Evolutionary conservation across 2,888 invertebrate species (phyloP).

Genomic region (Cephus sareptanus): DNA sequence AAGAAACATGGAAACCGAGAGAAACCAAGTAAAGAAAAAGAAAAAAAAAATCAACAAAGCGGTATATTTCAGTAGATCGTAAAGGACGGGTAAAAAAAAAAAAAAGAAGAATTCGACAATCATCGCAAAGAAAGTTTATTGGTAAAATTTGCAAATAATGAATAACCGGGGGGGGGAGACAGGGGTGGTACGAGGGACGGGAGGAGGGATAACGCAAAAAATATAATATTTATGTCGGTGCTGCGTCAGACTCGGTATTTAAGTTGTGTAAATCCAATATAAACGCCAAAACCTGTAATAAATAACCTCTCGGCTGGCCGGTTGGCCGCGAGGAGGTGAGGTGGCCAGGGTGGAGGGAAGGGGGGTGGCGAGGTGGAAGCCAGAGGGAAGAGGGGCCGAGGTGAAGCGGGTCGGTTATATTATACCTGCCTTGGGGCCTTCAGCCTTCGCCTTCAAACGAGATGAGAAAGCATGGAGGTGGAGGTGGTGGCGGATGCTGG

Average conservation of each 20-base stretch:
- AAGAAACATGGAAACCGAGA: too few relatives aligned
- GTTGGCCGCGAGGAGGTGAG: neutral
- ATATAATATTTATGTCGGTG: slow-evolving; percentile 62
- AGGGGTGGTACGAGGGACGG: too few relatives aligned
- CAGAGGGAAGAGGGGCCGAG: slow-evolving; percentile 17
- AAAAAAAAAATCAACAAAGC: too few relatives aligned
- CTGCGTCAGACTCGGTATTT: slow-evolving; percentile 57
- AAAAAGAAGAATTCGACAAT: too few relatives aligned
- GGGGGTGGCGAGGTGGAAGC: neutral
- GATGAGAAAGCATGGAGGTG: slow-evolving; percentile 52
- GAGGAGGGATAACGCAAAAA: slow-evolving; percentile 33
- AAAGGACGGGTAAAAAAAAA: too few relatives aligned
- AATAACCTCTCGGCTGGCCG: slow-evolving; percentile 57
- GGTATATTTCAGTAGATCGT: too few relatives aligned
- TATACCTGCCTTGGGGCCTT: slow-evolving; percentile 58
- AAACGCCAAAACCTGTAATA: slow-evolving; percentile 63
- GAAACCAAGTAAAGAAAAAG: too few relatives aligned
- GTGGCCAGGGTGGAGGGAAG: slow-evolving; percentile 2
- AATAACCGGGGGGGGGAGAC: too few relatives aligned
- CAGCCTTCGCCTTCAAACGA: slow-evolving; percentile 57
- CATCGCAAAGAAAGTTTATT: too few relatives aligned
- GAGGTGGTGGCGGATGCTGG: slow-evolving; percentile 28
- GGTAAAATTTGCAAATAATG: too few relatives aligned
- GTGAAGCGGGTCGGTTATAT: slow-evolving; percentile 43
- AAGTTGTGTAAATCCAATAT: slow-evolving; percentile 65